phyloP scores from a whole-genome alignment of 2,797 vertebrate species.

The Karalla daura region DNA sequence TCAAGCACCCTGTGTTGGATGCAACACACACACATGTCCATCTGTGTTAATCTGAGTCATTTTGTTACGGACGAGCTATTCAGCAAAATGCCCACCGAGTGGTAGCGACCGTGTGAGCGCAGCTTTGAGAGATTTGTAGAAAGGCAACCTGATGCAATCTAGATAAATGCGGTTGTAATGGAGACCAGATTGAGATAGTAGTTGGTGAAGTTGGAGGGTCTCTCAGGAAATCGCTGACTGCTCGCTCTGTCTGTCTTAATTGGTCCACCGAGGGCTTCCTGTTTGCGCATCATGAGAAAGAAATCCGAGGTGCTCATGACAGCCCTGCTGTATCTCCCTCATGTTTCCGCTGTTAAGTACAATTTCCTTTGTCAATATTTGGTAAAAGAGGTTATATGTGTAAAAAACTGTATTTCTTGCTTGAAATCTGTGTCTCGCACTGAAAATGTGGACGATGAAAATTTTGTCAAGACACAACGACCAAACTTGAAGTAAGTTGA shows the following conservation, averaged over 20 bases:
- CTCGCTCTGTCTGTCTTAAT: conserved; percentile 83
- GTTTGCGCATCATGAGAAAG: conserved; percentile 81
- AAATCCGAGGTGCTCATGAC: conserved; percentile 74
- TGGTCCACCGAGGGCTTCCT: conserved; percentile 84
- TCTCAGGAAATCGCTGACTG: conserved; percentile 87
- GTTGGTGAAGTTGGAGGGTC: conserved; percentile 81
- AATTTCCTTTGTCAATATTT: conserved; percentile 47
- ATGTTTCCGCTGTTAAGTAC: conserved; percentile 38
- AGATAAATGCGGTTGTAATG: conserved; percentile 84
- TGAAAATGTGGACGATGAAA: conserved; percentile 7
- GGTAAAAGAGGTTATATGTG: conserved; percentile 8
- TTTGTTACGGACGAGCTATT: conserved; percentile 50
- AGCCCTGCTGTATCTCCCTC: conserved; percentile 44
- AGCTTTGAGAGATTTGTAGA: conserved; percentile 70
- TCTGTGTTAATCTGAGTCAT: conserved; percentile 45
- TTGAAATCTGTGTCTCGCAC: conserved; percentile 6
- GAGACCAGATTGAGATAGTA: conserved; percentile 80
- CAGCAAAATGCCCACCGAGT: conserved; percentile 60
- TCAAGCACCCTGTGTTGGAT: neutral
- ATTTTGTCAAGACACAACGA: conserved; percentile 14
- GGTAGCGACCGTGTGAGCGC: conserved; percentile 48
- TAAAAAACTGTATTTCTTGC: neutral
- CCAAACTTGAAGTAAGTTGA: neutral
- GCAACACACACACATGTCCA: conserved; percentile 3
- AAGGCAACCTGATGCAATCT: conserved; percentile 87